Conservation (phyloP, 2,888 invertebrate species). For the Odontocerum albicorne region DNA sequence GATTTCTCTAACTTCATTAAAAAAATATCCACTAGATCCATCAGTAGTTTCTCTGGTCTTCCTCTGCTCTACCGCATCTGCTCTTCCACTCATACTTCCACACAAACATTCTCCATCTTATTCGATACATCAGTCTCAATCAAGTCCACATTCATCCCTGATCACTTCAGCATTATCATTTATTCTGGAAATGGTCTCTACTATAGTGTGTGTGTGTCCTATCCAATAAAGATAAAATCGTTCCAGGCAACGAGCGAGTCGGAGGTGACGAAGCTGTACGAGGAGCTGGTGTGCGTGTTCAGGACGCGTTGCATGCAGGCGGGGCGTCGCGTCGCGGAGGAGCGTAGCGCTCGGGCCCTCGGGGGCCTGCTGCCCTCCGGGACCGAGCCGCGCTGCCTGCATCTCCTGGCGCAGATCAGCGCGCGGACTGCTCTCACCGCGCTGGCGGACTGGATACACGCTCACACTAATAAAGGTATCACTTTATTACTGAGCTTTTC, state of each 20-base stretch:
- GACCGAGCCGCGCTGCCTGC: not conserved
- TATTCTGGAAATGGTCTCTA: too few species aligned
- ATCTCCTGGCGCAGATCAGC: constrained; percentile 8
- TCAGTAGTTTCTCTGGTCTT: too few species aligned
- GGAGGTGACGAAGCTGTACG: not conserved
- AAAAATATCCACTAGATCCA: too few species aligned
- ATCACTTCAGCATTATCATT: too few species aligned
- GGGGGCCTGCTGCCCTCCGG: constrained; percentile 39
- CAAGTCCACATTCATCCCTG: too few species aligned
- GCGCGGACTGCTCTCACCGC: constrained; percentile 15
- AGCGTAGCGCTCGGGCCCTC: constrained; percentile 18
- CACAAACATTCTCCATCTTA: too few species aligned
- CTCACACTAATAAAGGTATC: not conserved
- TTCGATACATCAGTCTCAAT: too few species aligned
- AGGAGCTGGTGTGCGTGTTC: constrained; percentile 7
- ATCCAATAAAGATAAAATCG: not conserved
- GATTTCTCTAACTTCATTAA: too few species aligned
- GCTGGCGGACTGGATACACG: constrained; percentile 10
- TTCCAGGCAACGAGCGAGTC: not conserved
- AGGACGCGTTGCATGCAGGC: constrained; percentile 10
- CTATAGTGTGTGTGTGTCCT: too few species aligned
- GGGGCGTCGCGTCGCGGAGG: constrained; percentile 4
- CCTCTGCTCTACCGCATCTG: too few species aligned
- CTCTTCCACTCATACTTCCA: too few species aligned
- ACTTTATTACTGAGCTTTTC: not conserved